Base-by-base conservation (phyloP, 2,888 invertebrate genomes). In the Chorisops tibialis region DNA sequence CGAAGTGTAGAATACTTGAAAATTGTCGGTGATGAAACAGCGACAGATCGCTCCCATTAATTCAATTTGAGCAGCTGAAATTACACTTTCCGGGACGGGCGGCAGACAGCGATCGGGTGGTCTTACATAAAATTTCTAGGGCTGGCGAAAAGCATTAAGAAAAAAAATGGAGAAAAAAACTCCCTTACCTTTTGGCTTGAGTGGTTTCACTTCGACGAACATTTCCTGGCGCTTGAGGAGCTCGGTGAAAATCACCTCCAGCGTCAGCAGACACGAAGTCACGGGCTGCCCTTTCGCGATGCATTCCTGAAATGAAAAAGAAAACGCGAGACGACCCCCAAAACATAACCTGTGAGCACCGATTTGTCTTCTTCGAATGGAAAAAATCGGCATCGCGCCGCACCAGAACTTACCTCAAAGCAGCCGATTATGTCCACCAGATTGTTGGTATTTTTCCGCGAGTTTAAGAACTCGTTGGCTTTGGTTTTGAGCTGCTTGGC, bases 221-320 rank as follows among this genome's bases (percentile, higher is more conserved):
- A 89, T 82, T 68, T 86, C 85, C 38, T 83, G 82, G 64, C 87
- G 81, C 72, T 83, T 86, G 16, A 90, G 73, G 59, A 90, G 74
- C 71, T 85, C 86, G 19, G 81, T 81, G 72, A 90, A 91, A 71
- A 91, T 83, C 48, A 86, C 82, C 77, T 90, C 89, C 66, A 89
- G 73, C 18, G 88, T 85, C 51, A 88, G 81, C 68, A 90, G 79
- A 66, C 85, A 81, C 59, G 87, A 80, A 66, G 81, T 80, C 50
- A 77, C 70, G 66, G 79, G 75, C 66, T 71, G 72, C 61, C 79
- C 78, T 63, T 75, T 73, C 62, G 59, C 63, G 60, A 68, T 38
- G 35, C 68, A 67, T 64, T 71, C 68, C 73, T 76, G 49, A 43
- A 64, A 62, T 41, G 51, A 47, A 51, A 62, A 62, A 35, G n/a